Evolutionary conservation across 2,797 vertebrate genomes (phyloP), one percentile per base, ranked within the genome.

Genomic region (Phrynocephalus forsythii): DNA sequence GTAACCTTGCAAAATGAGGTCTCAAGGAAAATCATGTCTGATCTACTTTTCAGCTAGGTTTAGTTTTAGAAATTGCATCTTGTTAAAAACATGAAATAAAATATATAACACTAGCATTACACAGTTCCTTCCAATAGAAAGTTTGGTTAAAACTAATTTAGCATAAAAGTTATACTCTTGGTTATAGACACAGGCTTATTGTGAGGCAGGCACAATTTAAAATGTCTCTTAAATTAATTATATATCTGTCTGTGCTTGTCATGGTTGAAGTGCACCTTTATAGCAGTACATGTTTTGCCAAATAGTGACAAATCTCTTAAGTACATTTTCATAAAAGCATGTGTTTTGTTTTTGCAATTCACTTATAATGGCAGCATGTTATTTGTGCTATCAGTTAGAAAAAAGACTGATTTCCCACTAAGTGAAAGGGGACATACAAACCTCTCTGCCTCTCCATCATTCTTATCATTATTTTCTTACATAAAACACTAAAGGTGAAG

Each of bases 281-380:
- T n/a, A 81, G 24, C 33, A 22, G 38, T 28, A 26, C 69, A 71
- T 38, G 28, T 73, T 81, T 87, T 87, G 79, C 69, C 28, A 26
- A 20, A 75, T 84, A 75, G 66, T 33, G 66, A 75, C 50, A 86
- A 75, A 60, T 81, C 79, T 69, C 85, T 86, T 63, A 38, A 66
- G 79, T 82, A 81, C 68, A 73, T 86, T 81, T 81, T 86, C 52
- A 86, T 73, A 50, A 86, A 86, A 86, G 79, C 69, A 73, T 60
- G 5, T 81, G 79, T 66, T 86, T 50, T 86, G 79, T 66, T 86
- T 81, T 81, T 48, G 33, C 52, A 50, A n/a, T 73, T 66, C 18
- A 75, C 48, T 63, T 87, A 6, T 68, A 87, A 82, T 50, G 60
- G 79, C 38, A 76, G 38, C n/a, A 66, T 82, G 69, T 67, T 87